Percentiles rank a stretch among this genome's conserved stretches.
Evolutionary conservation across 2,888 invertebrate genomes (phyloP).

Genomic region (Volucella inanis): DNA sequence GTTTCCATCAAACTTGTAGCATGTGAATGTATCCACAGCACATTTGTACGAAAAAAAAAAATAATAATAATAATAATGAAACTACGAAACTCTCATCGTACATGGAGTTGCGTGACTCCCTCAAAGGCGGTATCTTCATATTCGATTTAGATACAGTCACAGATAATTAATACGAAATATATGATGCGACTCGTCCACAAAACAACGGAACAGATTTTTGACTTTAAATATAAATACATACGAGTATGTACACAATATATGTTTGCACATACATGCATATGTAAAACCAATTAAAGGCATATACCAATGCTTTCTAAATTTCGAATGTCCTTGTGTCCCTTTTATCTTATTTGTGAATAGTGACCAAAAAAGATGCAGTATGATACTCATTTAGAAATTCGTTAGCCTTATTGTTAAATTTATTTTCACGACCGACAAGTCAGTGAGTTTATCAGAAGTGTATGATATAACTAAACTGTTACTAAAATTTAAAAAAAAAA

Average conservation of each 20-base stretch:
- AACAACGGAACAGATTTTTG: conserved; percentile 44
- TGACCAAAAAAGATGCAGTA: too few relatives aligned
- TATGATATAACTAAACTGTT: too few relatives aligned
- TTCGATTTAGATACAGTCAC: conserved; percentile 67
- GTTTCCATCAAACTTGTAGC: conserved; percentile 61
- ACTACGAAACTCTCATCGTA: conserved; percentile 14
- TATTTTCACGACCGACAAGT: too few relatives aligned
- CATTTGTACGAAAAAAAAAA: conserved; percentile 28
- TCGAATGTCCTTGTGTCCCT: too few relatives aligned
- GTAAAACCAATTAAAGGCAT: too few relatives aligned
- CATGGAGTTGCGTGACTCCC: conserved; percentile 19
- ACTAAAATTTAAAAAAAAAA: too few relatives aligned
- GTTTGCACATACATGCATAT: too few relatives aligned
- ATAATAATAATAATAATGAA: conserved; percentile 17
- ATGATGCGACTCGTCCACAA: conserved; percentile 53
- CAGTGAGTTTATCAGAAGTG: too few relatives aligned
- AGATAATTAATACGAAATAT: conserved; percentile 69
- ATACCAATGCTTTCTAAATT: too few relatives aligned
- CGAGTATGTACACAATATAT: background rate
- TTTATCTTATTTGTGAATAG: too few relatives aligned
- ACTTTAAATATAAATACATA: conserved; percentile 12
- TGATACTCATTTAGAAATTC: too few relatives aligned
- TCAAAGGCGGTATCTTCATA: conserved; percentile 68
- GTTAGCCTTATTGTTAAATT: too few relatives aligned
- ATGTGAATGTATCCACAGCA: conserved; percentile 17